Percentiles rank a stretch among this genome's conserved stretches.
Evolutionary conservation across 2,113 vertebrate genomes (phyloP).

Genomic region (Electrona antarctica): DNA sequence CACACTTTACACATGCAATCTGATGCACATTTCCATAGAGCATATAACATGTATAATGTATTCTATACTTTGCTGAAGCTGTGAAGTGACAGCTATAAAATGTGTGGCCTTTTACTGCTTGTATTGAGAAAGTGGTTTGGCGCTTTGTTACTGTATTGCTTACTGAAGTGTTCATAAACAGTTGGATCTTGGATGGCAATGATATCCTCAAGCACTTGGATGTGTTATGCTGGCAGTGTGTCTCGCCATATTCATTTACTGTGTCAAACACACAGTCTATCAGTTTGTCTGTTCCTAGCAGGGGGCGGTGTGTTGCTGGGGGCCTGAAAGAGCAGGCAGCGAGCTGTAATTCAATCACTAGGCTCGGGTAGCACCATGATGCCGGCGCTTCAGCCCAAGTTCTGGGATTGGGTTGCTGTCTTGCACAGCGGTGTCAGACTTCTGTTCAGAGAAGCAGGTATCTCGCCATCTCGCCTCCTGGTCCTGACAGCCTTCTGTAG

Average conservation of each 20-base stretch:
- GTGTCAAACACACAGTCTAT: constrained; percentile 36
- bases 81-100: too few relatives aligned
- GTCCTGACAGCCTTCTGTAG: constrained; percentile 25
- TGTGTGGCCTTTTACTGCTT: too few relatives aligned
- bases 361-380: constrained; percentile 58
- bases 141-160: background rate
- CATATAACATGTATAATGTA: too few relatives aligned
- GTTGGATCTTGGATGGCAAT: constrained; percentile 9
- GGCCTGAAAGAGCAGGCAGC: constrained; percentile 39
- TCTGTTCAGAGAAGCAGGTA: constrained; percentile 24
- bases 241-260: constrained; percentile 42
- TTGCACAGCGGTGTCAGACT: constrained; percentile 38
- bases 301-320: constrained; percentile 40
- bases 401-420: constrained; percentile 68
- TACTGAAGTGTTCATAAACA: background rate
- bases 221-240: constrained; percentile 20
- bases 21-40: too few relatives aligned
- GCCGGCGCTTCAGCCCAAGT: constrained; percentile 56
- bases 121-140: background rate
- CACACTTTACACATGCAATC: too few relatives aligned
- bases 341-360: constrained; percentile 67
- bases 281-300: constrained; percentile 20
- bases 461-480: constrained; percentile 5
- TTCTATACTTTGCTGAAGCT: too few relatives aligned
- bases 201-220: constrained; percentile 4